Evolutionary conservation across 2,113 vertebrate species (phyloP), one percentile per base, ranked within the genome.

Genomic region (Pipa parva): DNA sequence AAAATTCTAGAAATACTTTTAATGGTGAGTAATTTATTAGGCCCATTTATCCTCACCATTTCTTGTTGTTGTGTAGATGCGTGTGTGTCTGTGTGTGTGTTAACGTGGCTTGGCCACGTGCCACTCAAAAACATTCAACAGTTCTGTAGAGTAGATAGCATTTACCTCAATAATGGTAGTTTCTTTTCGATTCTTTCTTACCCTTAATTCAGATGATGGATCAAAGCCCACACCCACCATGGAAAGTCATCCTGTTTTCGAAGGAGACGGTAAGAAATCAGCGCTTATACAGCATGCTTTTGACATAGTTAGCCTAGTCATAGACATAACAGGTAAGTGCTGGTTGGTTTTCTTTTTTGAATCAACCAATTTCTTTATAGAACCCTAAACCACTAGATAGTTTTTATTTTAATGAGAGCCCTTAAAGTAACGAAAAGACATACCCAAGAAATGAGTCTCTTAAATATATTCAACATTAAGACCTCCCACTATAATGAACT

Each of bases 121-220:
- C 92, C 95, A 97, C 93, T 91, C 94, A 93, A 91, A 97, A 97
- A 81, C 89, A 95, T 97, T 95, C 95, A 99, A 99, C 89, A 95
- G 86, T 98, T 88, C 92, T 97, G 93, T 93, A 98, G 96, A 95
- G 96, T 99, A 98, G 96, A 99, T 99, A 92, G 94, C 97, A 98
- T 99, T 99, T 97, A 99, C 94, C 95, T 99, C 94, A 97, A 97
- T 99, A 98, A 99, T 99, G 92, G 93, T 93, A 98, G 97, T 99
- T 84, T 99, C 97, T 87, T 99, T 99, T 94, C 95, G 88, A 77
- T 99, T 99, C 86, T 99, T 99, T 94, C 89, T 99, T 88, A 98
- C 95, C 28, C 95, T 99, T 65, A 99, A 99, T 86, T 97, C 97
- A 99, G 97, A 99, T 82, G 97, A 99, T 0, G 96, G 95, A 70